Base-by-base conservation (phyloP, 2,113 vertebrate genomes). In the Spermophilus dauricus region DNA sequence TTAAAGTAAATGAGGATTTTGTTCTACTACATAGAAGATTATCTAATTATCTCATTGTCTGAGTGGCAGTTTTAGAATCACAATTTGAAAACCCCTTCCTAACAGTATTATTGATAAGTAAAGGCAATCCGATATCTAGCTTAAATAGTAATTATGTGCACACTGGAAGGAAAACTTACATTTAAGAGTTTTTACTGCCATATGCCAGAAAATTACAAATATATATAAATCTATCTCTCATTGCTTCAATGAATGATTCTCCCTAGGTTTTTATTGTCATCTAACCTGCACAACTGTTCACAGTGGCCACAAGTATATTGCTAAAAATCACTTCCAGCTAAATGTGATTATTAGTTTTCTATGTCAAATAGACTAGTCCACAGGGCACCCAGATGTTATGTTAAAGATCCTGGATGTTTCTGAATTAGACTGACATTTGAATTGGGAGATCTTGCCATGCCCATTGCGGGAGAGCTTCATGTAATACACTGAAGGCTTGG, bases 1-100 rank as follows among this genome's bases (percentile, higher is more conserved):
- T 58, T 91, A 45, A 90, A 89, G 8, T 76, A 97, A 90, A 80
- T 32, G 39, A 22, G 5, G 5, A n/a, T 83, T 72, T 94, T 67
- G 17, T 82, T 80, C 20, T 26, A 39, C 24, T 61, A 1, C 45
- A 7, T 26, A 63, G 0, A 20, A 73, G 2, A 73, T 56, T 63
- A 18, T 4, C 28, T 86, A 73, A 61, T 77, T 88, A 65, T 70
- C n/a, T 96, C 42, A 84, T n/a, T 67, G 28, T 39, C 45, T 81
- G 42, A 26, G 20, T 45, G 32, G 39, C 3, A 53, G 30, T 73
- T 86, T 86, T 22, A 48, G 72, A 72, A 51, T 61, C 48, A 18
- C 78, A 56, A 76, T 6, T 86, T 72, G 13, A 9, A 86, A 80
- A n/a, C 4, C 61, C 24, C 28, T 84, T 83, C 89, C 34, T 65